Conservation (phyloP, 2,113 vertebrate species). For the human region GRCh38 chr5:173763001-173763500, state of each 20-base stretch:
- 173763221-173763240: too few species aligned
- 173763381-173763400: not conserved
- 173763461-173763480: not conserved
- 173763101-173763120: too few species aligned
- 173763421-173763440: not conserved
- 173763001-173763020: too few species aligned
- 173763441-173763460: not conserved
- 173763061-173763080: too few species aligned
- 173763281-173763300: not conserved
- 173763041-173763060: too few species aligned
- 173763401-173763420: accelerated
- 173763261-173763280: not conserved
- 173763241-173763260: not conserved
- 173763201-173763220: not conserved
- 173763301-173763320: not conserved
- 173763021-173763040: too few species aligned
- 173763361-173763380: too few species aligned
- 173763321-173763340: not conserved
- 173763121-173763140: not conserved
- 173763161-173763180: not conserved
- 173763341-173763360: not conserved
- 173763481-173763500: not conserved
- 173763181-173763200: not conserved
- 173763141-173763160: not conserved
- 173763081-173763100: not conserved